These are phyloP conservation scores for Odocoileus hemionus DNA, from an alignment of 2,113 vertebrate genomes.

Conservation along the genomic window DNA sequence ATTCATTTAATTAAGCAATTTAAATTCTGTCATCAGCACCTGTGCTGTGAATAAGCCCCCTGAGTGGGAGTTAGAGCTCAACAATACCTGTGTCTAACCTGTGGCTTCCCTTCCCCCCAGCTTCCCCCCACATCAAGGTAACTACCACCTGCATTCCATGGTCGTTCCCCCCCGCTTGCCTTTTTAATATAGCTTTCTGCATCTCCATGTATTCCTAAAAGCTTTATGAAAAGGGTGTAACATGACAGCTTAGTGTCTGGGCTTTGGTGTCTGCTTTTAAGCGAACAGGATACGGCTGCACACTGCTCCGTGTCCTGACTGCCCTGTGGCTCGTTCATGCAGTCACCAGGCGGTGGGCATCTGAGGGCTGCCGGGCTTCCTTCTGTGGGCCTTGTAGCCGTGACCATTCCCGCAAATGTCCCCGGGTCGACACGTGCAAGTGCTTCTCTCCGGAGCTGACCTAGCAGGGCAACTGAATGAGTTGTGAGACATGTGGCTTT, in stretches of 20 bases:
- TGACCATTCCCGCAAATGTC: not conserved
- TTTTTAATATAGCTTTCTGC: not conserved
- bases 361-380: not conserved
- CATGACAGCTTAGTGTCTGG: not conserved
- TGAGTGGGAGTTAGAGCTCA: rapidly evolving
- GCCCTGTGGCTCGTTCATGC: rapidly evolving
- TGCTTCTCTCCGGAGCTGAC: not conserved
- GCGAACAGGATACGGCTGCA: rapidly evolving
- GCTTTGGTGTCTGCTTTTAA: not conserved
- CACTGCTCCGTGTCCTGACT: not conserved
- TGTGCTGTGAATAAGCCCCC: not conserved
- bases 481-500: not conserved
- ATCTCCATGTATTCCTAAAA: not conserved
- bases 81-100: not conserved
- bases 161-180: not conserved
- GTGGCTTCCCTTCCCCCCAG: not conserved
- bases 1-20: not conserved
- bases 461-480: not conserved
- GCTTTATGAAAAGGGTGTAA: not conserved
- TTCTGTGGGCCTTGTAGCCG: rapidly evolving
- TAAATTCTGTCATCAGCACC: not conserved
- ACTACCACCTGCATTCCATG: too few species aligned
- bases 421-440: not conserved
- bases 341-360: too few species aligned
- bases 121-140: not conserved